phyloP scores from a whole-genome alignment of 2,113 vertebrate genomes.

The Xenus cinereus region DNA sequence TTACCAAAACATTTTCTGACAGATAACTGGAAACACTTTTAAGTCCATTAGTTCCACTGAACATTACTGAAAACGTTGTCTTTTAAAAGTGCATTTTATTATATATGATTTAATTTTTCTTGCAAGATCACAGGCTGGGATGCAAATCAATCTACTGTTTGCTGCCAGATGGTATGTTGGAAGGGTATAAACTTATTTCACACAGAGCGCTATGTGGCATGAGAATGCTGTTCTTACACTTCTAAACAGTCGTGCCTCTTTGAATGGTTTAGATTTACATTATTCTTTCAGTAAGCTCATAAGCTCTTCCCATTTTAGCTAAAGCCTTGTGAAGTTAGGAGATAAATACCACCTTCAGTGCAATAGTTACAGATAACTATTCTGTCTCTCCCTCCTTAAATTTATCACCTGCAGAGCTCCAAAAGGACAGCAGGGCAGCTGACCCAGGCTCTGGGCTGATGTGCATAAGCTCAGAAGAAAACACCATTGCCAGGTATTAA shows the following conservation, averaged over 20 bases:
- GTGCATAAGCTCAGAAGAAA: no score
- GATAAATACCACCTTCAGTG: neutral
- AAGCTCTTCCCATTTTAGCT: constrained; percentile 12
- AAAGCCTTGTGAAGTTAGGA: neutral
- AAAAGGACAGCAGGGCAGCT: neutral
- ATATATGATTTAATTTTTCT: constrained; percentile 27
- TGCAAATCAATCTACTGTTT: constrained; percentile 30
- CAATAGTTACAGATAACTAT: neutral
- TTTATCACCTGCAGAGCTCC: neutral
- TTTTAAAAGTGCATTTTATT: neutral
- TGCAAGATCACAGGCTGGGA: constrained; percentile 37
- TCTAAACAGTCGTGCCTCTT: constrained; percentile 27
- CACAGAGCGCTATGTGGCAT: constrained; percentile 37
- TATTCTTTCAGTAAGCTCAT: neutral
- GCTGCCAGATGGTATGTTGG: constrained; percentile 56
- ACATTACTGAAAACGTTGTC: neutral
- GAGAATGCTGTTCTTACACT: constrained; percentile 45
- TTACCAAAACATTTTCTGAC: constrained; percentile 8
- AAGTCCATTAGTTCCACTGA: constrained; percentile 12
- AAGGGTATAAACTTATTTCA: constrained; percentile 60
- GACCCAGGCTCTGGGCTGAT: neutral
- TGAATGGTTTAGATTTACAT: constrained; percentile 32
- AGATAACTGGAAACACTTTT: neutral
- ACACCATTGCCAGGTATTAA: neutral
- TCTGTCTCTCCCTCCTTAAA: neutral